Percentiles rank a stretch among this genome's conserved stretches.
Evolutionary conservation across 2,888 invertebrate species (phyloP).

Genomic region (Dryobota labecula): DNA sequence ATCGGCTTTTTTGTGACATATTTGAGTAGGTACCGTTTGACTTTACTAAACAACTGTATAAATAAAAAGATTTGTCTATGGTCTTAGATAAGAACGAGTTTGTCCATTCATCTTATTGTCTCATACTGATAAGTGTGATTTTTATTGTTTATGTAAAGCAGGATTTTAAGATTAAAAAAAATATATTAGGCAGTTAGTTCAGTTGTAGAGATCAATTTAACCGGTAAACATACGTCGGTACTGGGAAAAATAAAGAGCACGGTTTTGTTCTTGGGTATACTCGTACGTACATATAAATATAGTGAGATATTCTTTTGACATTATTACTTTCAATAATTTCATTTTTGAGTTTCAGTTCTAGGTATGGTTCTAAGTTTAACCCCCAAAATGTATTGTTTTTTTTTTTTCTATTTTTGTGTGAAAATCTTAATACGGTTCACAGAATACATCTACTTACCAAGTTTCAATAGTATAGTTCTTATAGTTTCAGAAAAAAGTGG

Average conservation of each 20-base stretch:
- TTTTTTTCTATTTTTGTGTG: too few species aligned
- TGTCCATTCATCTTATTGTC: slow-evolving; percentile 79
- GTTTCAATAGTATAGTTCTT: too few species aligned
- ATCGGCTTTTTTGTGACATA: slow-evolving; percentile 80
- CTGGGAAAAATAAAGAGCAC: slow-evolving; percentile 78
- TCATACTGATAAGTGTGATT: slow-evolving; percentile 73
- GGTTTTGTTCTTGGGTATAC: slow-evolving; percentile 76
- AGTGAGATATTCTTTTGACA: slow-evolving; percentile 72
- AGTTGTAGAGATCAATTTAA: slow-evolving; percentile 74
- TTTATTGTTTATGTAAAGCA: slow-evolving; percentile 70
- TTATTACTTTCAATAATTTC: slow-evolving; percentile 41
- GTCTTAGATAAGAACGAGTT: slow-evolving; percentile 79
- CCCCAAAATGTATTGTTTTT: too few species aligned
- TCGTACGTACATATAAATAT: too few species aligned
- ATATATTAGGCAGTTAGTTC: slow-evolving; percentile 76
- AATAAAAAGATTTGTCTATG: slow-evolving; percentile 79
- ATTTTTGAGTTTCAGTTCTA: too few species aligned
- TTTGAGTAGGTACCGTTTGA: slow-evolving; percentile 77
- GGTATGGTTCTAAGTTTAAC: too few species aligned
- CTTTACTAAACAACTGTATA: slow-evolving; percentile 83
- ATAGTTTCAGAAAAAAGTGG: too few species aligned
- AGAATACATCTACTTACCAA: too few species aligned
- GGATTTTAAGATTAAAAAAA: slow-evolving; percentile 72
- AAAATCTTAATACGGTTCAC: too few species aligned
- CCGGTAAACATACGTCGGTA: slow-evolving; percentile 68